Evolutionary conservation across 1,140 invertebrate genomes (phyloP), one percentile per base, ranked within the genome.

Genomic region (Pygmarrhopalites habei): DNA sequence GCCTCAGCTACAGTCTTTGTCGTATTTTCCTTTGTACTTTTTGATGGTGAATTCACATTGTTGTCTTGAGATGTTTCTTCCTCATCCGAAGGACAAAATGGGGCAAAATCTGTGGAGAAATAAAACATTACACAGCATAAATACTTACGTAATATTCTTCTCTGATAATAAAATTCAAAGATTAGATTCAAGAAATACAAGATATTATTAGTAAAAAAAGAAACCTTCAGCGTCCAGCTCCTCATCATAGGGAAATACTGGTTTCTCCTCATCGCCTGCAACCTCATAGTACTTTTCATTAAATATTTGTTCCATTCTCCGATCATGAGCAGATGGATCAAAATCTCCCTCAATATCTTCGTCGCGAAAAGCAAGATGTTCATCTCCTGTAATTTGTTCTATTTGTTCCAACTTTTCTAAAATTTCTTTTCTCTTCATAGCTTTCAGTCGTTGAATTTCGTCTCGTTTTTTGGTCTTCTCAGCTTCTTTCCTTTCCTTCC

Each of bases 341-440:
- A 97, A 98, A 73, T 98, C 94, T n/a, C 82, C 86, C 62, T 95
- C 85, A 2, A 88, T 74, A 72, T 86, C 82, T 10, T 81, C 72
- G 39, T 79, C 77, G 72, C 82, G 77, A 67, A 88, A 82, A 21
- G 29, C n/a, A 59, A 82, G 52, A 25, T 75, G 72, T 30, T 72
- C 75, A 74, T 88, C 88, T 39, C 92, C 94, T 39, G 92, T 91
- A n/a, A 95, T 86, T 74, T 90, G 84, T 78, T 90, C 90, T 4
- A 98, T 76, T 75, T 89, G 86, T 39, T 85, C 80, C 49, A 98
- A 84, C 76, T 93, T 95, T 62, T 92, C 85, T 73, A 89, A 79
- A 62, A 97, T 93, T 78, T 98, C 94, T 76, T 90, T 88, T 49
- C 86, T 79, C 74, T 95, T 97, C 49, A 93, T 73, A 10, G 87